These are phyloP conservation scores for Chrysemys picta DNA, from an alignment of 2,113 vertebrate species.

Conservation along the genomic window DNA sequence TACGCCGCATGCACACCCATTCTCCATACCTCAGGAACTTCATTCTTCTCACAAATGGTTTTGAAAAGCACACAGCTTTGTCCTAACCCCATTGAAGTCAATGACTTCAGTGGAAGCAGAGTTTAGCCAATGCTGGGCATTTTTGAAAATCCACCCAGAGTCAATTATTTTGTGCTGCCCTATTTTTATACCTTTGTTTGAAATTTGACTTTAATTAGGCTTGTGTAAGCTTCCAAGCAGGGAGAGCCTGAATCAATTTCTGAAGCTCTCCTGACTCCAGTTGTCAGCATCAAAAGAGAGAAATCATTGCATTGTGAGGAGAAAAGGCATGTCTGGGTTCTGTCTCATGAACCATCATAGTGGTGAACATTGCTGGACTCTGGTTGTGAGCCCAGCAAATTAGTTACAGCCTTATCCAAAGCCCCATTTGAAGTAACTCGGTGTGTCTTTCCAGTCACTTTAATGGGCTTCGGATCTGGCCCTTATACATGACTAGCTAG, in stretches of 20 bases:
- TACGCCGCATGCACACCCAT: rapidly evolving
- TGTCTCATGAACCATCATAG: not conserved
- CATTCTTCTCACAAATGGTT: not conserved
- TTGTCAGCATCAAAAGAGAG: not conserved
- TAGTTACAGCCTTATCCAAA: not conserved
- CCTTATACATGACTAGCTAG: not conserved
- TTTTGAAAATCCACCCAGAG: not conserved
- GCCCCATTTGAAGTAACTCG: not conserved
- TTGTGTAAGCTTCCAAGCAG: not conserved
- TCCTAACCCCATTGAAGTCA: not conserved
- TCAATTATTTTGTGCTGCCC: not conserved
- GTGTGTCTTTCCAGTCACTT: not conserved
- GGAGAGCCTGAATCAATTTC: not conserved
- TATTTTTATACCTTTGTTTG: conserved; percentile 4
- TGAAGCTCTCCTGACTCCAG: not conserved
- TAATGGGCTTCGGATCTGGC: not conserved
- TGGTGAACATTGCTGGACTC: not conserved
- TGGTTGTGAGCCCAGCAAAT: not conserved
- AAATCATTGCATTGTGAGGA: not conserved
- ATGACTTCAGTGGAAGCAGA: not conserved
- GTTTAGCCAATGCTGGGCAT: not conserved
- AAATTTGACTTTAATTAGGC: conserved; percentile 30
- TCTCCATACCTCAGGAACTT: not conserved
- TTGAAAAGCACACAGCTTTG: not conserved
- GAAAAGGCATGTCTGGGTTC: not conserved